These are phyloP conservation scores for Drosophila athabasca DNA, from an alignment of 1,140 invertebrate species.

Conservation along the genomic window DNA sequence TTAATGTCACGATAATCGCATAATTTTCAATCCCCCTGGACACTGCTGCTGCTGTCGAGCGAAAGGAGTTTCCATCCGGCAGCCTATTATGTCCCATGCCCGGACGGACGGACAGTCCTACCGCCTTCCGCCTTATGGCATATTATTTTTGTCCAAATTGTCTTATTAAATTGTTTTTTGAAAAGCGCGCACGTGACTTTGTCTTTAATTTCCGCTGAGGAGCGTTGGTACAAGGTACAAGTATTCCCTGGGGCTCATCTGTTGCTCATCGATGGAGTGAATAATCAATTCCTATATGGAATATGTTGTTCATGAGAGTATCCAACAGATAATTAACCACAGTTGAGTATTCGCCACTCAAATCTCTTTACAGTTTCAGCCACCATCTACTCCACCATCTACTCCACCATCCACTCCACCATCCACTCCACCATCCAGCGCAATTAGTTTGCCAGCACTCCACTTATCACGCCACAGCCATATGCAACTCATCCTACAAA, in stretches of 20 bases:
- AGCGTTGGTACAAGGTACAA: neutral
- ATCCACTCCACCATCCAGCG: slow-evolving; percentile 1
- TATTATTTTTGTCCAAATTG: slow-evolving; percentile 55
- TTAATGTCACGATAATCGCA: slow-evolving; percentile 72
- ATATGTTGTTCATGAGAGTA: too few relatives aligned
- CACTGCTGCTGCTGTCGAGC: slow-evolving; percentile 21
- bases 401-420: neutral
- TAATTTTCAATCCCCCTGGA: slow-evolving; percentile 58
- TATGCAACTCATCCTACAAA: slow-evolving; percentile 2
- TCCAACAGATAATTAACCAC: too few relatives aligned
- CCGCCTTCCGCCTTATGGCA: slow-evolving; percentile 23
- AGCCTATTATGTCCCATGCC: slow-evolving; percentile 34
- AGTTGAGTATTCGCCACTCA: too few relatives aligned
- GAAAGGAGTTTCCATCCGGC: slow-evolving; percentile 13
- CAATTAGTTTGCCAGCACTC: slow-evolving; percentile 39
- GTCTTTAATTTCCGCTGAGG: slow-evolving; percentile 13
- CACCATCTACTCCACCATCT: too few relatives aligned
- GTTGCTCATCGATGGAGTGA: too few relatives aligned
- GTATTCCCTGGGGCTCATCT: too few relatives aligned
- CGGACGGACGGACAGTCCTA: too few relatives aligned
- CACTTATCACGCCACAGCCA: slow-evolving; percentile 19
- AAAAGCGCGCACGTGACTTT: slow-evolving; percentile 58
- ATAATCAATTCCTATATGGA: too few relatives aligned
- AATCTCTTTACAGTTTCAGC: too few relatives aligned
- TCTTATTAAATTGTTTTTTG: slow-evolving; percentile 54